Percentiles rank a stretch among this genome's conserved stretches.
These are phyloP conservation scores for Elephantulus edwardii DNA, from an alignment of 2,113 vertebrate species.

Conservation along the genomic window DNA sequence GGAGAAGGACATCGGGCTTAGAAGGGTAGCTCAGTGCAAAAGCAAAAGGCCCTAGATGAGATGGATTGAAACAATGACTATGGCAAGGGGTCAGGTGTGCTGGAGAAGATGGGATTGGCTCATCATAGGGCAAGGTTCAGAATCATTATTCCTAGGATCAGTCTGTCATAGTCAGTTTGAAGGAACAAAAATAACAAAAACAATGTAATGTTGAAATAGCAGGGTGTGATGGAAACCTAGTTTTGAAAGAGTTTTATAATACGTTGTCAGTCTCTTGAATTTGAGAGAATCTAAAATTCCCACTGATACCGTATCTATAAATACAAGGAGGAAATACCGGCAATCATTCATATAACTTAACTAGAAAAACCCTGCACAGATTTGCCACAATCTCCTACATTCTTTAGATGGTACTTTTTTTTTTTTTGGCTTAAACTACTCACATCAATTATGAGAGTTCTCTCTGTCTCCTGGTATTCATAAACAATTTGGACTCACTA, in stretches of 20 bases:
- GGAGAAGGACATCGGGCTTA: no score
- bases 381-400: neutral
- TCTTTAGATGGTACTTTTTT: neutral
- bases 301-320: neutral
- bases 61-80: no score
- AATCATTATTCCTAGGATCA: no score
- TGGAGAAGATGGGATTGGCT: no score
- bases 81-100: no score
- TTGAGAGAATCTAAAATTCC: neutral
- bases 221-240: neutral
- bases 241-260: neutral
- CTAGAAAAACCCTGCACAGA: neutral
- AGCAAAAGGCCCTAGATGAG: no score
- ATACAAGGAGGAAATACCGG: neutral
- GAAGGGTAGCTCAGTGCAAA: no score
- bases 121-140: no score
- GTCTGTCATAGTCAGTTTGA: no score
- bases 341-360: slow-evolving; percentile 32
- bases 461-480: neutral
- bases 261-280: neutral
- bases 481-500: neutral
- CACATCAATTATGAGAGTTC: slow-evolving; percentile 32
- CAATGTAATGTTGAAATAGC: neutral
- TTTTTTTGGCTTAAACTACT: neutral
- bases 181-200: neutral